Conservation (phyloP, 2,113 vertebrate genomes). For the Dipodomys merriami region DNA sequence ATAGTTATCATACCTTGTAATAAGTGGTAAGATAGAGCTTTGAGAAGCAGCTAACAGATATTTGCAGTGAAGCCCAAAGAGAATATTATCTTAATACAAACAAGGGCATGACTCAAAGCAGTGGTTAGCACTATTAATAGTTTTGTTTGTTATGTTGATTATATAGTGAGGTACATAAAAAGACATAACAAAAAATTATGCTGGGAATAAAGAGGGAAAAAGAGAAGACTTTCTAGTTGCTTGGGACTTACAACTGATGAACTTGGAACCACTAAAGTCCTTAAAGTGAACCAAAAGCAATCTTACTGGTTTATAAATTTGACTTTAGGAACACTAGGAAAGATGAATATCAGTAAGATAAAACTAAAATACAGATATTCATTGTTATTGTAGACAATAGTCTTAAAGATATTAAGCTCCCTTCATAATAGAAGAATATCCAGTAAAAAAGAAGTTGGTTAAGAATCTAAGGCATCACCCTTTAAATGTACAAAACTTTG, state of each 20-base stretch:
- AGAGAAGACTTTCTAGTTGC: background rate
- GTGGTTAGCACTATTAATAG: background rate
- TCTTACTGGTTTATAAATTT: background rate
- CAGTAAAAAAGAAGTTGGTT: background rate
- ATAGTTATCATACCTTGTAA: background rate
- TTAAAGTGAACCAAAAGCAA: background rate
- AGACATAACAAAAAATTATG: background rate
- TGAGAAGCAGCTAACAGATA: background rate
- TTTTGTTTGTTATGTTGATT: background rate
- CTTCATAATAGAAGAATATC: background rate
- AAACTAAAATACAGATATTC: background rate
- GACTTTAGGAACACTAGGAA: background rate
- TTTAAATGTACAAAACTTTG: background rate
- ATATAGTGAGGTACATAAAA: background rate
- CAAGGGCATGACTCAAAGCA: background rate
- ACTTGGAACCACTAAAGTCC: background rate
- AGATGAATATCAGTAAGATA: background rate
- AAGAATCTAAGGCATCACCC: background rate
- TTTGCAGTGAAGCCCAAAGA: background rate
- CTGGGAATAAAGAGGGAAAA: background rate
- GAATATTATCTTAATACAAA: background rate
- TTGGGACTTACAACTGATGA: background rate
- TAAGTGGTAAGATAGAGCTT: background rate
- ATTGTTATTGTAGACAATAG: background rate
- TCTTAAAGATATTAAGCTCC: background rate